Base-by-base conservation (phyloP, 1,140 invertebrate species). In the Lepidurus arcticus region DNA sequence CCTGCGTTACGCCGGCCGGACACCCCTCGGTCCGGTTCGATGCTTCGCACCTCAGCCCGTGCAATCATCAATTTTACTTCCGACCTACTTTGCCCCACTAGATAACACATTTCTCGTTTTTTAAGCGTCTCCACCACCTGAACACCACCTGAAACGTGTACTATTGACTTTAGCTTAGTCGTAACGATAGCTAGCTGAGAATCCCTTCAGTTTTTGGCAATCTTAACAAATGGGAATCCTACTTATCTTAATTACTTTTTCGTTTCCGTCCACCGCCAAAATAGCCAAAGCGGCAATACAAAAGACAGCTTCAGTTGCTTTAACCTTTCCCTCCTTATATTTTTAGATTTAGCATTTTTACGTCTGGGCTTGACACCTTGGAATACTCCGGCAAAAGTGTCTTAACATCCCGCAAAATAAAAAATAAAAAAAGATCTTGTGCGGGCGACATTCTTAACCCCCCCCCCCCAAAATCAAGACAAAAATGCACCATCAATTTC, bases 211-310 rank as follows among this genome's bases (percentile, higher is more conserved):
- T 65, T 65, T 65, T 13, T 13, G 53, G 16, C 53, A n/a, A 21
- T 34, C 34, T 13, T 21, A n/a, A 65, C n/a, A 65, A 65, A 65
- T 65, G 53, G 16, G 10, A 65, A 65, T 65, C 53, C 53, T 65
- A 65, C 9, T 65, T 65, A 65, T 65, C 53, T 65, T 65, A 65
- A 65, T 65, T 65, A 21, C 53, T 65, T 65, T 65, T 65, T 65
- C 53, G n/a, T 65, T 65, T 65, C 53, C 53, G 6, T 7, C 21
- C 16, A 6, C 21, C 1, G 13, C 21, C 16, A 65, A 13, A 13
- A 21, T 65, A 9, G 53, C 53, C 13, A 65, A 65, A 65, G 53
- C 53, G 53, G 53, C 53, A 65, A 65, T 65, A 65, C 6, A 16
- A 9, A 65, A 65, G 21, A 65, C 16, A 65, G 53, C 6, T 65